These are phyloP conservation scores for Sardina pilchardus DNA, from an alignment of 2,113 vertebrate genomes.

Conservation along the genomic window DNA sequence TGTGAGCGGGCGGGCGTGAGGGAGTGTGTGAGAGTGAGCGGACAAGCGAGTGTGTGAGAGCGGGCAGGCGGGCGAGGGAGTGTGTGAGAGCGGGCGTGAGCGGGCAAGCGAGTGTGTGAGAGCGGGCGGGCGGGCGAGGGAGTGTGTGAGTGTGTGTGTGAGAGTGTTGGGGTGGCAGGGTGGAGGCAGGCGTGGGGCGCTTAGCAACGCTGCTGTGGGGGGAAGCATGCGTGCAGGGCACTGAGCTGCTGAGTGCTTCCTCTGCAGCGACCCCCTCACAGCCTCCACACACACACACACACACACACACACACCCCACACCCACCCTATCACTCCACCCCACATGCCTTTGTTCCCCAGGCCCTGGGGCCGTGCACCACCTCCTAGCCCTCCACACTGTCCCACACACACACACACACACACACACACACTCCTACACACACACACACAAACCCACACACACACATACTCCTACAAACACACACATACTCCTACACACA, in stretches of 20 bases:
- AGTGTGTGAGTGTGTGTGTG: no score
- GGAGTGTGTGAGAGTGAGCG: no score
- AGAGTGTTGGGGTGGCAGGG: no score
- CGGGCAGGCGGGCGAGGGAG: neutral
- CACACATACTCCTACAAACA: neutral
- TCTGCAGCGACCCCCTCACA: no score
- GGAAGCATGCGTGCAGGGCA: conserved; percentile 87
- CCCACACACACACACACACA: neutral
- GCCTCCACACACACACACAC: no score
- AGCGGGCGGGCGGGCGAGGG: no score
- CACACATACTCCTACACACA: conserved; percentile 65
- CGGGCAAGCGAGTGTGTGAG: no score
- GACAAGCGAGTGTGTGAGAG: no score
- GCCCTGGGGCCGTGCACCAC: conserved; percentile 78
- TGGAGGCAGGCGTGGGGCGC: conserved; percentile 61
- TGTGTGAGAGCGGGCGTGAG: no score
- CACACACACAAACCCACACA: neutral
- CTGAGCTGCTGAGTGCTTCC: conserved; percentile 76
- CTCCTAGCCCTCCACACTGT: conserved; percentile 72
- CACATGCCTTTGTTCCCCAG: conserved; percentile 79
- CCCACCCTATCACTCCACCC: conserved; percentile 53
- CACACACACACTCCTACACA: conserved; percentile 65
- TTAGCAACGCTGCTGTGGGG: conserved; percentile 81
- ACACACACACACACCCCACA: conserved; percentile 57
- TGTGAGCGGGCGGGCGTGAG: no score